These are phyloP conservation scores for Philaenus spumarius DNA, from an alignment of 1,140 invertebrate species.

Conservation along the genomic window DNA sequence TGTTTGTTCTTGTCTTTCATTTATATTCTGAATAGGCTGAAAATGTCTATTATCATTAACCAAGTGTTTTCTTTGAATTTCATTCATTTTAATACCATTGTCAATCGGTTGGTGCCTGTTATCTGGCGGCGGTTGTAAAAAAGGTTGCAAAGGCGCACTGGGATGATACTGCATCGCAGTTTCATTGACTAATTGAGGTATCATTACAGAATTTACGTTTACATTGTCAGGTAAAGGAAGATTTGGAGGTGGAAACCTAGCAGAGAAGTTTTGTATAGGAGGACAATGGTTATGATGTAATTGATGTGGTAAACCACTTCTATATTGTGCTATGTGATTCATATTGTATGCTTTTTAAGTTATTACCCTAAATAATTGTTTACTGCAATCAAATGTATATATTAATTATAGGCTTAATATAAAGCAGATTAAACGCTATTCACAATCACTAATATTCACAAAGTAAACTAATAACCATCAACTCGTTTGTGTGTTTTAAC, in stretches of 20 bases:
- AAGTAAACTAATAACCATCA: too few species aligned
- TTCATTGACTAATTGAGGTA: conserved; percentile 15
- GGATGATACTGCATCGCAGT: conserved; percentile 17
- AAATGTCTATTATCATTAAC: background rate
- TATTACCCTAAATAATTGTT: too few species aligned
- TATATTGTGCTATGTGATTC: conserved; percentile 23
- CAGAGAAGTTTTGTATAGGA: conserved; percentile 21
- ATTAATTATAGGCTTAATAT: too few species aligned
- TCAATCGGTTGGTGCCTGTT: conserved; percentile 8
- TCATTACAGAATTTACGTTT: conserved; percentile 18
- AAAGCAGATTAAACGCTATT: too few species aligned
- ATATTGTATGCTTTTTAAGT: background rate
- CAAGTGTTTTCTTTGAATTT: conserved; percentile 1
- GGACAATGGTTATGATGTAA: conserved; percentile 21
- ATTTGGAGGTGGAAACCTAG: conserved; percentile 19
- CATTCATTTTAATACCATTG: conserved; percentile 5
- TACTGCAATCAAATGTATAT: too few species aligned
- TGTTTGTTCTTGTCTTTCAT: conserved; percentile 4
- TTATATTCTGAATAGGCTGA: conserved; percentile 1
- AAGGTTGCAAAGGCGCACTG: conserved; percentile 17
- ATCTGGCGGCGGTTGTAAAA: conserved; percentile 6
- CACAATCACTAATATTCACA: too few species aligned
- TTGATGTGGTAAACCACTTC: conserved; percentile 21
- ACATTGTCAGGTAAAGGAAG: conserved; percentile 15
- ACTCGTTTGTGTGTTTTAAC: too few species aligned